Evolutionary conservation across 2,888 invertebrate genomes (phyloP).

Genomic region (Platerodrilus igneus): DNA sequence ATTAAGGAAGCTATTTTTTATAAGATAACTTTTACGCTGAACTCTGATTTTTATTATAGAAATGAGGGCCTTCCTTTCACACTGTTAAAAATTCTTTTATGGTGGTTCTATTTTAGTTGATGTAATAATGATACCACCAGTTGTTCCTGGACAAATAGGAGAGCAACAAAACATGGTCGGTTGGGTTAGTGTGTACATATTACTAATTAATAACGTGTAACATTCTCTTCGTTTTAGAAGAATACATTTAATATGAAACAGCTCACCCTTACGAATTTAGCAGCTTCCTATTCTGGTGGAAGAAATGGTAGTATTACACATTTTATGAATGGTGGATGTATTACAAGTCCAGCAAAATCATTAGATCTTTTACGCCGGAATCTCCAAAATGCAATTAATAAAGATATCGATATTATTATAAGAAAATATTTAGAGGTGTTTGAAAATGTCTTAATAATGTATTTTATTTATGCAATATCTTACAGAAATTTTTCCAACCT

Average conservation of each 20-base stretch:
- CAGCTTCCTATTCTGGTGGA: slow-evolving; percentile 56
- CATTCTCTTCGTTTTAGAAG: slow-evolving; percentile 39
- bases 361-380: slow-evolving; percentile 70
- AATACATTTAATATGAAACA: slow-evolving; percentile 65
- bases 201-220: slow-evolving; percentile 4
- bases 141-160: slow-evolving; percentile 44
- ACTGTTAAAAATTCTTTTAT: no score
- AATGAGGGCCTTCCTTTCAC: no score
- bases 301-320: slow-evolving; percentile 52
- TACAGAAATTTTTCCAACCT: slow-evolving; percentile 75
- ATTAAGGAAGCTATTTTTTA: no score
- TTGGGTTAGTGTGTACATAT: slow-evolving; percentile 40
- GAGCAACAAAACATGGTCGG: slow-evolving; percentile 47
- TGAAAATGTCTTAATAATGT: slow-evolving; percentile 18
- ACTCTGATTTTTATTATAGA: no score
- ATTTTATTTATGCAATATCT: slow-evolving; percentile 34
- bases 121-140: slow-evolving; percentile 47
- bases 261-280: slow-evolving; percentile 66
- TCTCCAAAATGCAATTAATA: slow-evolving; percentile 70
- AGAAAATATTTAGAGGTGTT: slow-evolving; percentile 72
- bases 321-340: slow-evolving; percentile 46
- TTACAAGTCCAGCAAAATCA: slow-evolving; percentile 66
- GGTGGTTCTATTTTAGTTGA: no score
- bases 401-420: slow-evolving; percentile 72
- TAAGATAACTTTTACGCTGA: no score